Conservation (phyloP, 1,140 invertebrate species). For the Zaprionus camerounensis region DNA sequence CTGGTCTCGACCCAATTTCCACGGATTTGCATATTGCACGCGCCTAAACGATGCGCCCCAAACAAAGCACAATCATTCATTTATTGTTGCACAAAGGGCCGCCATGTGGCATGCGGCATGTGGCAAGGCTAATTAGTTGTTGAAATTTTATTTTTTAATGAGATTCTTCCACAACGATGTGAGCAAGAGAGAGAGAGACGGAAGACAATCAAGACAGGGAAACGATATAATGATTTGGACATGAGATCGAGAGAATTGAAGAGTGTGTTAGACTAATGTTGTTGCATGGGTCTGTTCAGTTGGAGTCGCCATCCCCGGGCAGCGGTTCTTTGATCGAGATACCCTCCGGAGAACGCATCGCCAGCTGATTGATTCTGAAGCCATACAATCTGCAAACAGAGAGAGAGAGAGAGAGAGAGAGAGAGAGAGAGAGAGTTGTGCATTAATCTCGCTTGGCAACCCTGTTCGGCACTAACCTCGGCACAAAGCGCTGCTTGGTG, state of each 20-base stretch:
- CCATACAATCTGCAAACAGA: conserved; percentile 51
- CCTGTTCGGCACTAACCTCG: conserved; percentile 87
- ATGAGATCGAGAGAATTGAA: conserved; percentile 10
- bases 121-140: conserved; percentile 54
- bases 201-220: conserved; percentile 1
- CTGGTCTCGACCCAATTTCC: conserved; percentile 62
- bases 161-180: conserved; percentile 17
- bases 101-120: conserved; percentile 20
- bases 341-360: conserved; percentile 14
- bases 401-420: too few species aligned
- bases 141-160: conserved; percentile 58
- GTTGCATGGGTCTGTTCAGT: not conserved
- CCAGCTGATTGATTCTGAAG: conserved; percentile 62
- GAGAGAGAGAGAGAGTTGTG: too few species aligned
- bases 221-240: conserved; percentile 37
- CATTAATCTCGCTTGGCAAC: not conserved
- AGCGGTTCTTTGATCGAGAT: not conserved
- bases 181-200: not conserved
- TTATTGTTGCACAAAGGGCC: conserved; percentile 36
- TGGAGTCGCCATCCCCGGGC: conserved; percentile 25
- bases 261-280: not conserved
- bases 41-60: conserved; percentile 37
- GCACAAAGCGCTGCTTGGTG: conserved; percentile 97
- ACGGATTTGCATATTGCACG: conserved; percentile 65
- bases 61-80: conserved; percentile 49